Evolutionary conservation across 1,140 invertebrate genomes (phyloP), one percentile per base, ranked within the genome.

Genomic region (Agraylea sexmaculata): DNA sequence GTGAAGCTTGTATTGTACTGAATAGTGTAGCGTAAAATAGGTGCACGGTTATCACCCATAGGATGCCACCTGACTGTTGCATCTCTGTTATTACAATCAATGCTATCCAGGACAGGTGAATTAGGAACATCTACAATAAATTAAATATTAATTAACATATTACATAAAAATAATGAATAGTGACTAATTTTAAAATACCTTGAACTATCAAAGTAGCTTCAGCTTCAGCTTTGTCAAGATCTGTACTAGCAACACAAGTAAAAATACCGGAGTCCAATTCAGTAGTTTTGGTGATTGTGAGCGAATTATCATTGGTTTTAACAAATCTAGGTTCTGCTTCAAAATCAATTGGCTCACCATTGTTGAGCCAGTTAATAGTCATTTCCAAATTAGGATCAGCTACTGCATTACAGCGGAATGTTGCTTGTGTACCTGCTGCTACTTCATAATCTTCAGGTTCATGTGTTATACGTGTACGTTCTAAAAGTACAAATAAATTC

Each of bases 1-100:
- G 85, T 87, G 58, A 96, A 96, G 22, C 77, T 83, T 0, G 94
- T 99, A 56, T 97, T 96, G 57, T 84, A 87, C 59, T 98, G 86
- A 42, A 99, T 85, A 4, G 78, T 80, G 58, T 86, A 99, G 47
- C 82, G 77, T 2, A 91, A 71, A 52, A 99, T 94, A 4, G 92
- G 89, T 2, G 92, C 83, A 49, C 92, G 78, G 66, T 97, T 95
- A 58, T 95, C 92, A 45, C 90, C 82, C 72, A 81, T 81, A 4
- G 90, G 77, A 51, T 72, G 69, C 93, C 93, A 98, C 45, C 72
- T 69, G 6, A 93, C 70, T 2, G 74, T 69, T 0, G 89, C 84
- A 42, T 82, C 77, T 31, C 70, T 70, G 8, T 71, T 69, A 42
- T 74, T 62, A 58, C 92, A 93, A 1, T 61, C 59, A 3, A 89